These are phyloP conservation scores for Heliopora coerulea DNA, from an alignment of 92 coral and sea anemone species.

Conservation along the genomic window DNA sequence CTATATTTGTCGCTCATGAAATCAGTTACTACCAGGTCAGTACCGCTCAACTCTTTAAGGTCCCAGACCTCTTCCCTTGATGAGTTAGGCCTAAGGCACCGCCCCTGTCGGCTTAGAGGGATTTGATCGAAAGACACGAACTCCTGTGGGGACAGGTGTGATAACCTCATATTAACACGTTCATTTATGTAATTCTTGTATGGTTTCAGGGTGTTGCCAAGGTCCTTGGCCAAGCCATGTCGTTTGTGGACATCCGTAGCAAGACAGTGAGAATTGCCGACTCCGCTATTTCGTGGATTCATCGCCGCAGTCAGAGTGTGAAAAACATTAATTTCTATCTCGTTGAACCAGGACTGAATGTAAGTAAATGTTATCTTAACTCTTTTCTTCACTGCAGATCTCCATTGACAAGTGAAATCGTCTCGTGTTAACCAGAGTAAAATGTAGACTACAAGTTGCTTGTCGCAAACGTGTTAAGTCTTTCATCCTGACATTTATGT, in stretches of 20 bases:
- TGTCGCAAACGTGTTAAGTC: too few species aligned
- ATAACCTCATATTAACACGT: too few species aligned
- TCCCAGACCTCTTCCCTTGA: background rate
- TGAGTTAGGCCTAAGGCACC: too few species aligned
- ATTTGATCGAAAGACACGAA: too few species aligned
- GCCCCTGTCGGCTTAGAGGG: too few species aligned
- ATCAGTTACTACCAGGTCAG: conserved; percentile 88
- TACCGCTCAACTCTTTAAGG: background rate
- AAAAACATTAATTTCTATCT: conserved; percentile 78
- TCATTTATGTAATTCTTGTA: too few species aligned
- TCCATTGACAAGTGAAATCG: too few species aligned
- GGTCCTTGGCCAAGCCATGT: conserved; percentile 88
- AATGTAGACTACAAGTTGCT: background rate
- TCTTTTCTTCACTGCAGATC: too few species aligned
- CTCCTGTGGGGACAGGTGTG: too few species aligned
- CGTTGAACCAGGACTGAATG: conserved; percentile 91
- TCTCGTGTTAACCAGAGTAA: background rate
- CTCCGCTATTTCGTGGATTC: conserved; percentile 95
- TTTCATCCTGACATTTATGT: too few species aligned
- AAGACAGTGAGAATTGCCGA: conserved; percentile 95
- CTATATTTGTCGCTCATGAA: conserved; percentile 87
- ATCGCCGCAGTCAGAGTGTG: conserved; percentile 79
- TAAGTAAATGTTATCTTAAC: conserved; percentile 8
- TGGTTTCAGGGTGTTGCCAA: conserved; percentile 90
- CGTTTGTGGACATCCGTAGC: conserved; percentile 81